phyloP scores from a whole-genome alignment of 2,888 invertebrate genomes.

The Sisyra terminalis region DNA sequence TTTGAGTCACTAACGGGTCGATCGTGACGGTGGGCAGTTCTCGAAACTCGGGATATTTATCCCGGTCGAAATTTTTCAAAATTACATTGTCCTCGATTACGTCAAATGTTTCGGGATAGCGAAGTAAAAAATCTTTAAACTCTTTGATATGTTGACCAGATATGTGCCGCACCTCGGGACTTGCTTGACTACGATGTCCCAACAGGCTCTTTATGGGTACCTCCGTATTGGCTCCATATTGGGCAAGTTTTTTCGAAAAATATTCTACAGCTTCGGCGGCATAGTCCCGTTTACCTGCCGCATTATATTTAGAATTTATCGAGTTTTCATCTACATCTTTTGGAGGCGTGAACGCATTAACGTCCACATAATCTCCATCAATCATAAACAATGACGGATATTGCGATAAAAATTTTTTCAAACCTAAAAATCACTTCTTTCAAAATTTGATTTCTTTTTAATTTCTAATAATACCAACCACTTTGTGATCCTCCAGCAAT shows the following conservation, averaged over 20 bases:
- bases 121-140: slow-evolving; percentile 75
- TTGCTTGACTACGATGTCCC: slow-evolving; percentile 92
- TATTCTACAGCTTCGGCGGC: slow-evolving; percentile 95
- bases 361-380: slow-evolving; percentile 81
- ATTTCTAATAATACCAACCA: slow-evolving; percentile 26
- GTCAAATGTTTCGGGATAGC: slow-evolving; percentile 72
- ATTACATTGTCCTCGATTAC: slow-evolving; percentile 75
- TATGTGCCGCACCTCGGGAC: slow-evolving; percentile 92
- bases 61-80: slow-evolving; percentile 35
- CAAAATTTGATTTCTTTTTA: not conserved
- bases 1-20: slow-evolving; percentile 69
- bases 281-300: slow-evolving; percentile 62
- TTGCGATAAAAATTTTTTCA: slow-evolving; percentile 91
- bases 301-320: not conserved
- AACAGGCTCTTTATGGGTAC: slow-evolving; percentile 92
- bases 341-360: slow-evolving; percentile 47
- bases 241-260: slow-evolving; percentile 86
- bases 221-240: slow-evolving; percentile 91
- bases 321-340: slow-evolving; percentile 6
- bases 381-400: slow-evolving; percentile 93
- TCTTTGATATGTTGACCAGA: slow-evolving; percentile 88
- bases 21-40: slow-evolving; percentile 59
- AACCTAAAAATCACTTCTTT: slow-evolving; percentile 31
- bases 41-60: slow-evolving; percentile 37
- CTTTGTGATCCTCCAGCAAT: slow-evolving; percentile 91